These are phyloP conservation scores for Lates japonicus DNA, from an alignment of 2,797 vertebrate genomes.

Conservation along the genomic window DNA sequence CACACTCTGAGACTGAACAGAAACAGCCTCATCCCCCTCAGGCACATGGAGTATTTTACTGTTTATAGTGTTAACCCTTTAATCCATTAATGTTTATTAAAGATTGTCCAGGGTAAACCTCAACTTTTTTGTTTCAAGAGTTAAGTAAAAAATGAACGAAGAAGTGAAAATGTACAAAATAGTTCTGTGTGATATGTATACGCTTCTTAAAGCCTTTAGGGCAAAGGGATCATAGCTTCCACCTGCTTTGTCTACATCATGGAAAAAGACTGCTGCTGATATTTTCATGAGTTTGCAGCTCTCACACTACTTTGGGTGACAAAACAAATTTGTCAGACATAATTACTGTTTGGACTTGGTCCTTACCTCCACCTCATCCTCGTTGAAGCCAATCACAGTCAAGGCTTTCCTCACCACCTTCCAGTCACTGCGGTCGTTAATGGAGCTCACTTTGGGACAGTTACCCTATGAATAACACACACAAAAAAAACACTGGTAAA, in stretches of 20 bases:
- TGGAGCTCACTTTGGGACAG: conserved; percentile 98
- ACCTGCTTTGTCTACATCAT: neutral
- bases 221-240: neutral
- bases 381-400: conserved; percentile 92
- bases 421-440: no score
- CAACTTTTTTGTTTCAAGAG: neutral
- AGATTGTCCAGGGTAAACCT: neutral
- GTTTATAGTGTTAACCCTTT: neutral
- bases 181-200: no score
- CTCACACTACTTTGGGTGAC: neutral
- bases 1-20: neutral
- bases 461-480: conserved; percentile 89
- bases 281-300: neutral
- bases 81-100: neutral
- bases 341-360: neutral
- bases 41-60: neutral
- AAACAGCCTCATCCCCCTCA: conserved; percentile 25
- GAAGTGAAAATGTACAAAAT: neutral
- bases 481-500: conserved; percentile 6
- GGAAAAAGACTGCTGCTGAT: neutral
- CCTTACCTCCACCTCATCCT: conserved; percentile 94
- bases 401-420: conserved; percentile 93
- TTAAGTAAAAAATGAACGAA: neutral
- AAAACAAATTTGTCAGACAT: neutral
- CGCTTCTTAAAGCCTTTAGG: neutral